These are phyloP conservation scores for Julus scanicus DNA, from an alignment of 2,888 invertebrate genomes.

Conservation along the genomic window DNA sequence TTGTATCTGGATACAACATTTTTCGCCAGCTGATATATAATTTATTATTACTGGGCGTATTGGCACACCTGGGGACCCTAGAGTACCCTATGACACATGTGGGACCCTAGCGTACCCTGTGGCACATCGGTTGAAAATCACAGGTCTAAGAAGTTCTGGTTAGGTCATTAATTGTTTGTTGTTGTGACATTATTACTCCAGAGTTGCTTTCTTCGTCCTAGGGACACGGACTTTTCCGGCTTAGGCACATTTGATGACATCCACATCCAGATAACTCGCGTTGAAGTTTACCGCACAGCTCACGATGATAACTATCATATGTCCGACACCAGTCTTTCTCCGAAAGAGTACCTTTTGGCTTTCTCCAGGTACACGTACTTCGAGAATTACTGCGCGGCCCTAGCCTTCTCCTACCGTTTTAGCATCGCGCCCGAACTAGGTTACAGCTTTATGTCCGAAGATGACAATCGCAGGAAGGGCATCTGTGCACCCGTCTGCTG, in stretches of 20 bases:
- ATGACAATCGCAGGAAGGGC: constrained; percentile 52
- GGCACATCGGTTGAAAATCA: too few relatives aligned
- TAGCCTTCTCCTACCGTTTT: constrained; percentile 55
- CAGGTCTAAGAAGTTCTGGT: too few relatives aligned
- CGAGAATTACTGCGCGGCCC: constrained; percentile 51
- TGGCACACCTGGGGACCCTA: too few relatives aligned
- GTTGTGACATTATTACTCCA: too few relatives aligned
- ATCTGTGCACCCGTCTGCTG: constrained; percentile 56
- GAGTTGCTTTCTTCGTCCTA: constrained; percentile 46
- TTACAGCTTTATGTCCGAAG: not conserved
- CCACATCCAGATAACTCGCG: constrained; percentile 60
- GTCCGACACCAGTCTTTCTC: not conserved
- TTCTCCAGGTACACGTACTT: constrained; percentile 14
- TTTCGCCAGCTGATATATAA: too few relatives aligned
- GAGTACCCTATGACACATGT: too few relatives aligned
- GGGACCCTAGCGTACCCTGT: too few relatives aligned
- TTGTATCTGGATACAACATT: too few relatives aligned
- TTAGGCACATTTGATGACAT: constrained; percentile 63
- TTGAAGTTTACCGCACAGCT: not conserved
- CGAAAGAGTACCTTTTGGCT: not conserved
- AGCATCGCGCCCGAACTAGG: not conserved
- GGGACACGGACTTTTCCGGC: constrained; percentile 64
- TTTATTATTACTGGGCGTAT: too few relatives aligned
- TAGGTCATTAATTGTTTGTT: too few relatives aligned
- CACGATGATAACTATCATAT: not conserved